Conservation (phyloP, 30 jellyfish, hydroid and myxozoan genomes). For the Sanderia malayensis region DNA sequence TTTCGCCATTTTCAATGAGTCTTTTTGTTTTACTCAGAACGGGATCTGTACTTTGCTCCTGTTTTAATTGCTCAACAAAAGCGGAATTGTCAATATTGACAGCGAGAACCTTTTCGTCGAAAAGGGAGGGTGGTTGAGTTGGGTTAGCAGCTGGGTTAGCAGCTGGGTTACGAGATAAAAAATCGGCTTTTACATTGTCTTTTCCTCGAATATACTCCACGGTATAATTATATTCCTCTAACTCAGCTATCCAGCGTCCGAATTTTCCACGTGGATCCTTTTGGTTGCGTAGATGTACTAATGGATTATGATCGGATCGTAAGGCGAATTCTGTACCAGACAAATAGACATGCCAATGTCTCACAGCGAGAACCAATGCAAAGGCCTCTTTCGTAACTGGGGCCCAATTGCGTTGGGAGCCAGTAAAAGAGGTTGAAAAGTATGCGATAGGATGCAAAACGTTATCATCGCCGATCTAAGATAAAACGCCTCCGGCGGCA, state of each 20-base stretch:
- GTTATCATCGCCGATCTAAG: constrained; percentile 23
- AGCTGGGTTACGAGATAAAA: constrained; percentile 14
- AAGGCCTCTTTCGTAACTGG: constrained; percentile 47
- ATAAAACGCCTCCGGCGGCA: constrained; percentile 45
- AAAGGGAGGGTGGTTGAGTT: constrained; percentile 16
- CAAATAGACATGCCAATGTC: constrained; percentile 41
- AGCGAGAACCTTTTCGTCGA: too few relatives aligned
- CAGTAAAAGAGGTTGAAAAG: constrained; percentile 32
- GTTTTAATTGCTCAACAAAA: too few relatives aligned
- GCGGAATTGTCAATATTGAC: too few relatives aligned
- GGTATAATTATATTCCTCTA: constrained; percentile 29
- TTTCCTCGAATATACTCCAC: constrained; percentile 30
- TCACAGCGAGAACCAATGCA: constrained; percentile 28
- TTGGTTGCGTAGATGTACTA: constrained; percentile 17
- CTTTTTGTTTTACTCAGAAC: too few relatives aligned
- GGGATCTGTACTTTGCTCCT: too few relatives aligned
- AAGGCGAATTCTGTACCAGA: constrained; percentile 22
- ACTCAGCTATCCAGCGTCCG: constrained; percentile 37
- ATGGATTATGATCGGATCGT: constrained; percentile 20
- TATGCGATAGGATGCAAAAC: constrained; percentile 44
- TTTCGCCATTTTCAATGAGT: too few relatives aligned
- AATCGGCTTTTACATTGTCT: constrained; percentile 35
- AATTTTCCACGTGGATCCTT: constrained; percentile 30
- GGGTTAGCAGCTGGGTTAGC: too few relatives aligned
- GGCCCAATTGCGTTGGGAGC: constrained; percentile 47